phyloP scores from a whole-genome alignment of 2,888 invertebrate genomes.

The Drosophila flavopinicola region DNA sequence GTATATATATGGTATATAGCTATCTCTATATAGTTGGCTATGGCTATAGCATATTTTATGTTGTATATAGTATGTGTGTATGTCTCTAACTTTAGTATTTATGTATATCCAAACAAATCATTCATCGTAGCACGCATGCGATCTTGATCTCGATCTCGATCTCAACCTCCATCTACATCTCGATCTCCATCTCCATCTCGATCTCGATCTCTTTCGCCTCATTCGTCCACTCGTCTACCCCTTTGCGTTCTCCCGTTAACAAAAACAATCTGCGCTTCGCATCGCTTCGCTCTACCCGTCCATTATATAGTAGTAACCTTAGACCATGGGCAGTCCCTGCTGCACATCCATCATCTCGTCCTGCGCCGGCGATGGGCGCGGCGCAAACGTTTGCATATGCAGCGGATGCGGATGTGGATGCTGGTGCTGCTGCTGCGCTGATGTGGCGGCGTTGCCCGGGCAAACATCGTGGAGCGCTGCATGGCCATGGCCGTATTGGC shows the following conservation, averaged over 20 bases:
- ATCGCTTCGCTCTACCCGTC: background rate
- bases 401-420: conserved; percentile 65
- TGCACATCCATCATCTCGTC: conserved; percentile 89
- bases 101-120: conserved; percentile 61
- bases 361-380: conserved; percentile 83
- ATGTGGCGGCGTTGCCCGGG: conserved; percentile 83
- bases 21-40: conserved; percentile 46
- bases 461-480: conserved; percentile 76
- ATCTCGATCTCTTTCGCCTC: background rate
- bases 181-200: background rate
- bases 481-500: conserved; percentile 61
- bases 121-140: conserved; percentile 27
- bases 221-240: background rate
- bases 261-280: conserved; percentile 41
- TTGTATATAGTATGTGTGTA: conserved; percentile 42
- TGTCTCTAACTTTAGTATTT: conserved; percentile 56
- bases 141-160: background rate
- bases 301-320: conserved; percentile 52
- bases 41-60: conserved; percentile 38
- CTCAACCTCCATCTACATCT: background rate
- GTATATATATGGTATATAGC: conserved; percentile 13
- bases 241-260: conserved; percentile 30
- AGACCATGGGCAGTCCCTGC: conserved; percentile 87
- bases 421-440: conserved; percentile 21
- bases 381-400: conserved; percentile 83